Conservation (phyloP, 2,113 vertebrate genomes). For the Hyla sarda region DNA sequence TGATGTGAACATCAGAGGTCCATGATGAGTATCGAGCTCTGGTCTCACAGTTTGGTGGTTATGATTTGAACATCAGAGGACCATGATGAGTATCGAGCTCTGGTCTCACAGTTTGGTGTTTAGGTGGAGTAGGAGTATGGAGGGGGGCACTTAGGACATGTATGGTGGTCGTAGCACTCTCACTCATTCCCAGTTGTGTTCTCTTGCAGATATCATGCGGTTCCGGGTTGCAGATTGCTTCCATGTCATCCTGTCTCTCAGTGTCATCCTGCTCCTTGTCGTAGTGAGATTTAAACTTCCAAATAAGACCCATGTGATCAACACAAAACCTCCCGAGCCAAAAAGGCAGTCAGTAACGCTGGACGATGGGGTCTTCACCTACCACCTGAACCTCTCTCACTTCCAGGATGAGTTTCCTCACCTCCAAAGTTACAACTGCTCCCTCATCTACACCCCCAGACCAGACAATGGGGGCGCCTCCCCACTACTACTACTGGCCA, state of each 20-base stretch:
- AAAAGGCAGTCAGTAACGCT: slow-evolving; percentile 3
- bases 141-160: no score
- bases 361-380: not conserved
- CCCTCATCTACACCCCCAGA: not conserved
- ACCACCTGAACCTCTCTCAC: not conserved
- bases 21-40: no score
- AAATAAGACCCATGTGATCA: not conserved
- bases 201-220: not conserved
- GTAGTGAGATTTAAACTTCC: not conserved
- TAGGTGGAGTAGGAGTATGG: no score
- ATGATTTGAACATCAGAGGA: no score
- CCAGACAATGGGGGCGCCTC: accelerated
- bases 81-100: no score
- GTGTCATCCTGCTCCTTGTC: not conserved
- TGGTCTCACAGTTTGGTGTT: no score
- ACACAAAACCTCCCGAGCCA: no score
- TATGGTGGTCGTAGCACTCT: not conserved
- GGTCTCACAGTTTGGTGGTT: no score
- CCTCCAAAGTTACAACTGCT: slow-evolving; percentile 42
- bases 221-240: not conserved
- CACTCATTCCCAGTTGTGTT: not conserved
- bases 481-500: not conserved
- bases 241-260: not conserved
- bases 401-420: slow-evolving; percentile 21
- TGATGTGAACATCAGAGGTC: no score